phyloP scores from a whole-genome alignment of 2,113 vertebrate species.

The Nansenia antarctica region DNA sequence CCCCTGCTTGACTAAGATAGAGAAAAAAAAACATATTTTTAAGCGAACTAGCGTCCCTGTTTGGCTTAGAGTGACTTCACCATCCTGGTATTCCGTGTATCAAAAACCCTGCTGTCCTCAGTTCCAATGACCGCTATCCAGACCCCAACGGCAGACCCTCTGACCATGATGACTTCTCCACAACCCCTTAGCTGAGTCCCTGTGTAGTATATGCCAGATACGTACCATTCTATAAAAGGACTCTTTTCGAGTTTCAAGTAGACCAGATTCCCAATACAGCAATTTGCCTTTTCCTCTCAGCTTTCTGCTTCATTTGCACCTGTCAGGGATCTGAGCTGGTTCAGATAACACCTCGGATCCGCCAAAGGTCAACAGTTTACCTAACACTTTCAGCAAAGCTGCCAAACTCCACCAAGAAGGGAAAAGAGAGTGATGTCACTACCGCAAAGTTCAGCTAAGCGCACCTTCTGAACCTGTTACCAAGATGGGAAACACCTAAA shows the following conservation, averaged over 20 bases:
- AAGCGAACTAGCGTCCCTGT: constrained; percentile 37
- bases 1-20: constrained; percentile 13
- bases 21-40: constrained; percentile 35
- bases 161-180: constrained; percentile 52
- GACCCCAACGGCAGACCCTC: constrained; percentile 22
- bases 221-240: constrained; percentile 60
- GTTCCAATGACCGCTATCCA: constrained; percentile 42
- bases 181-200: constrained; percentile 23
- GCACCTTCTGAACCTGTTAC: constrained; percentile 6
- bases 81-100: constrained; percentile 48
- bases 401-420: background rate
- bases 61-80: constrained; percentile 52
- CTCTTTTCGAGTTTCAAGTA: constrained; percentile 35
- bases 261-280: constrained; percentile 22
- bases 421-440: constrained; percentile 23
- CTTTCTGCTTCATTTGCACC: constrained; percentile 56
- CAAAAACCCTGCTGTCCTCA: constrained; percentile 43
- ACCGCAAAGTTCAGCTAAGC: constrained; percentile 8
- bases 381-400: background rate
- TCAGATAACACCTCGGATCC: constrained; percentile 24
- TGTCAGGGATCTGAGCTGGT: constrained; percentile 28
- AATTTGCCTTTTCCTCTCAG: constrained; percentile 23
- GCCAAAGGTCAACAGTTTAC: constrained; percentile 34
- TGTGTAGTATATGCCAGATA: constrained; percentile 50
- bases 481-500: background rate